Percentiles rank a stretch among this genome's conserved stretches.
These are phyloP conservation scores for Carassius gibelio DNA, from an alignment of 2,113 vertebrate species.

Conservation along the genomic window DNA sequence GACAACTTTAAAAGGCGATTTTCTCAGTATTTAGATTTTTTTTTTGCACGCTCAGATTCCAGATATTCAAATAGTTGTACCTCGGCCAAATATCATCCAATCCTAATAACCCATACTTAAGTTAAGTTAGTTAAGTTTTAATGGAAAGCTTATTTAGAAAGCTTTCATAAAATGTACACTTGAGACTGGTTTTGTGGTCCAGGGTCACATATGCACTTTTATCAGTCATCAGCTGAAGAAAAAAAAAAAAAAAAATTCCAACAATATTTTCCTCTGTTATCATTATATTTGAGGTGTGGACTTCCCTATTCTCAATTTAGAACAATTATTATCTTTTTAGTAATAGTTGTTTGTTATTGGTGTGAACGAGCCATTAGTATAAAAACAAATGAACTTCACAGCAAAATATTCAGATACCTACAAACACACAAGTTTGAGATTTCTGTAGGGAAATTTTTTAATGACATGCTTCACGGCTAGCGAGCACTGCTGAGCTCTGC, in stretches of 20 bases:
- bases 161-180: no score
- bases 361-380: not conserved
- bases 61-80: no score
- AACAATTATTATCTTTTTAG: no score
- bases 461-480: not conserved
- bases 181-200: no score
- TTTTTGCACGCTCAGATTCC: no score
- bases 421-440: not conserved
- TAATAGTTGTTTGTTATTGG: not conserved
- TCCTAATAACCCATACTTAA: no score
- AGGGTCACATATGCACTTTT: not conserved
- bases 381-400: not conserved
- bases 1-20: no score
- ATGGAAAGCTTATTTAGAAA: no score
- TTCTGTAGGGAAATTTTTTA: not conserved
- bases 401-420: not conserved
- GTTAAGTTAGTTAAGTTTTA: no score
- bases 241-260: not conserved
- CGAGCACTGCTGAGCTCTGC: not conserved
- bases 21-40: no score
- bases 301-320: not conserved
- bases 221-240: not conserved
- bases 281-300: not conserved
- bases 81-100: no score
- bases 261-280: not conserved